These are phyloP conservation scores for Brienomyrus longianalis DNA, from an alignment of 2,113 vertebrate genomes.

Conservation along the genomic window DNA sequence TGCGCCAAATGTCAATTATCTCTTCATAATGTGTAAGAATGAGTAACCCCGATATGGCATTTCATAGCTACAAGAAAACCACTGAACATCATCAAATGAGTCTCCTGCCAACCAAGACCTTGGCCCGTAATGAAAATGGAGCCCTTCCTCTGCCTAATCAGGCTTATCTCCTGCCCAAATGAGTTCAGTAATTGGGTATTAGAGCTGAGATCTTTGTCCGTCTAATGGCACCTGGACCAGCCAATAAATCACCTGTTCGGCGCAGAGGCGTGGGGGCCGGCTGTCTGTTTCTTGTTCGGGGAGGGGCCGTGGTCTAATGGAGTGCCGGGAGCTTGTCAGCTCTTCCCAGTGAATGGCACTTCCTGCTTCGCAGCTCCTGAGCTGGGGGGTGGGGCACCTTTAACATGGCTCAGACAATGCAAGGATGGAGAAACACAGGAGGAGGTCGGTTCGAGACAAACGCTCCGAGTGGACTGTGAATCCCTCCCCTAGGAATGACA, in stretches of 20 bases:
- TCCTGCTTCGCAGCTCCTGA: neutral
- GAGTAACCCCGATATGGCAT: neutral
- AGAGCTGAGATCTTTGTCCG: neutral
- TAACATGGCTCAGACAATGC: neutral
- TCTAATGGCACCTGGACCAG: neutral
- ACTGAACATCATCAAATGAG: neutral
- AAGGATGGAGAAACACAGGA: neutral
- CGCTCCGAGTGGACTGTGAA: neutral
- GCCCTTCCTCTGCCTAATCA: neutral
- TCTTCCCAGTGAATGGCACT: neutral
- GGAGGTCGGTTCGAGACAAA: neutral
- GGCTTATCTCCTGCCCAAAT: neutral
- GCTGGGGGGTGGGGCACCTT: neutral
- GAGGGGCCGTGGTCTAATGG: neutral
- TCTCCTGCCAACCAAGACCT: neutral
- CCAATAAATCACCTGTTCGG: neutral
- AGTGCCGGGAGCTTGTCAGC: neutral
- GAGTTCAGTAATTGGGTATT: constrained; percentile 7
- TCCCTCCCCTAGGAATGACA: constrained; percentile 42
- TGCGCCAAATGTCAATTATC: neutral
- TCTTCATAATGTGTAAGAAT: neutral
- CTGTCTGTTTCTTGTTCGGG: constrained; percentile 1
- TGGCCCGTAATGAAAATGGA: constrained; percentile 5
- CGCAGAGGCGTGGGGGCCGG: constrained; percentile 20
- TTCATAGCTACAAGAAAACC: neutral